These are phyloP conservation scores for Pachyuromys duprasi DNA, from an alignment of 2,797 vertebrate genomes.

Conservation along the genomic window DNA sequence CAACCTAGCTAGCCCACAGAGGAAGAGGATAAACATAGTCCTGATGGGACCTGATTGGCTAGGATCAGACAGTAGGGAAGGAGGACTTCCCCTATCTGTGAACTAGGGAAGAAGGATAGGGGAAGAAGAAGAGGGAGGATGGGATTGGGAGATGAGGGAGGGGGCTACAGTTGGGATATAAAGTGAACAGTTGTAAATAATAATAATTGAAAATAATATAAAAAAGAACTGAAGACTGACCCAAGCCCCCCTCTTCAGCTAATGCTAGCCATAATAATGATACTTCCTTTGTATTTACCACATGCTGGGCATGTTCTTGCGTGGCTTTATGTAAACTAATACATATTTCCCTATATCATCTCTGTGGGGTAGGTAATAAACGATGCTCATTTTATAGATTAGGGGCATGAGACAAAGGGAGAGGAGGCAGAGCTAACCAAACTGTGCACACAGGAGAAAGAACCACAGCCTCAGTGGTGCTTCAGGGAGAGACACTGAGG, in stretches of 20 bases:
- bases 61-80: no score
- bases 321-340: neutral
- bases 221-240: neutral
- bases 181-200: no score
- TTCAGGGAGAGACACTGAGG: neutral
- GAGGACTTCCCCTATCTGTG: no score
- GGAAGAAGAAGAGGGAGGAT: no score
- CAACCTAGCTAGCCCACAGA: no score
- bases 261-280: neutral
- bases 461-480: neutral
- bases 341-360: neutral
- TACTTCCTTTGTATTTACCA: neutral
- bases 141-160: no score
- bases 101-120: no score
- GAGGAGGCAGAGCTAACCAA: neutral
- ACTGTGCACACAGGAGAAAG: no score
- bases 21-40: no score
- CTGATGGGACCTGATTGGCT: no score
- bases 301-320: neutral
- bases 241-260: neutral
- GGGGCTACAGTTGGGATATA: no score
- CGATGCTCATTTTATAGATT: neutral
- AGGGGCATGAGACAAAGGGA: neutral
- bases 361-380: neutral
- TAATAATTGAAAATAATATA: no score